Evolutionary conservation across 92 coral and sea anemone species (phyloP).

Genomic region (Porites cylindrica): DNA sequence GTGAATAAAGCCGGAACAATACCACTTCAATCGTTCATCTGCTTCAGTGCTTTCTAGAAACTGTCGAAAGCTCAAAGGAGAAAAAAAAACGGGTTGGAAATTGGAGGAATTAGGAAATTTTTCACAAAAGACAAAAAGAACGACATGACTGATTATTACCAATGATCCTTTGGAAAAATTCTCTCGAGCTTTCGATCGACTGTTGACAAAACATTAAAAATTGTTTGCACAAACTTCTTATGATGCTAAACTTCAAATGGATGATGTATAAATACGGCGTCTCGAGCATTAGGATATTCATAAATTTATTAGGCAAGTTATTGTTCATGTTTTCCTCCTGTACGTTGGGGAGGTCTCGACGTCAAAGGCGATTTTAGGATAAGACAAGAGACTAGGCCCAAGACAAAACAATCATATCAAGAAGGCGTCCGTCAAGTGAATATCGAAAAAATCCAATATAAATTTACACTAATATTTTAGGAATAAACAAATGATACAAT

Average conservation of each 20-base stretch:
- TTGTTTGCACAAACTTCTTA: slow-evolving; percentile 3
- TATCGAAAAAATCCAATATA: background rate
- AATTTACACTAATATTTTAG: background rate
- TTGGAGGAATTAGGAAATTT: too few species aligned
- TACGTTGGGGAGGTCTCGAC: background rate
- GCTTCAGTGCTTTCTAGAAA: too few species aligned
- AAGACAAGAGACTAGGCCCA: background rate
- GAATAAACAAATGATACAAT: background rate
- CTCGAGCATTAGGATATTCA: background rate
- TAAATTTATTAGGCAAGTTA: background rate
- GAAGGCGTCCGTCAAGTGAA: background rate
- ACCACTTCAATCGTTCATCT: too few species aligned
- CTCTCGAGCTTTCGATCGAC: background rate
- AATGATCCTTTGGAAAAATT: background rate
- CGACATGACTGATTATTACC: background rate
- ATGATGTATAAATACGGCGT: background rate
- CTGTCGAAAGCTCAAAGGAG: too few species aligned
- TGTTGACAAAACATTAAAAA: background rate
- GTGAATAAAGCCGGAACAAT: too few species aligned
- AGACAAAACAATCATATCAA: background rate
- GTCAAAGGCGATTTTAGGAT: background rate
- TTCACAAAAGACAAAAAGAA: too few species aligned
- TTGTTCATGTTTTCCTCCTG: background rate
- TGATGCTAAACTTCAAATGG: background rate
- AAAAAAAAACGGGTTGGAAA: too few species aligned